A percentile compares a stretch with the other conserved stretches of the same genome.
Evolutionary conservation across 1,140 invertebrate species (phyloP).

Genomic region (Mamestra configurata): DNA sequence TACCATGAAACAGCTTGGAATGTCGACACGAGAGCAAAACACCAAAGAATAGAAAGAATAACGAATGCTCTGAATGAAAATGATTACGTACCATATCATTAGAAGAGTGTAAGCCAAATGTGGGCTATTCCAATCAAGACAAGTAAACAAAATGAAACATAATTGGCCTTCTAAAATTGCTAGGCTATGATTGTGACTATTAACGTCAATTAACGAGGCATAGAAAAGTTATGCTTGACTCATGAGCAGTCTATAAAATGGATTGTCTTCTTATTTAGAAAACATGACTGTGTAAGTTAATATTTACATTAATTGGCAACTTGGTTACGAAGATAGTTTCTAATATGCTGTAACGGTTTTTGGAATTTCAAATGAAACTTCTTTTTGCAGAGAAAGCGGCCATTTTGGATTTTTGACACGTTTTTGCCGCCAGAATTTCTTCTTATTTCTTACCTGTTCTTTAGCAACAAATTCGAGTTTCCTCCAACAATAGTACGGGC

Average conservation of each 20-base stretch:
- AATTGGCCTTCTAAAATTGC: slow-evolving; percentile 52
- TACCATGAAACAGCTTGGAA: slow-evolving; percentile 13
- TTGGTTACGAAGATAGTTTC: not conserved
- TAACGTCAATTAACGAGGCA: slow-evolving; percentile 50
- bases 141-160: slow-evolving; percentile 47
- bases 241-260: slow-evolving; percentile 39
- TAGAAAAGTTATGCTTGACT: slow-evolving; percentile 43
- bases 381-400: too few relatives aligned
- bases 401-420: not conserved
- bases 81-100: slow-evolving; percentile 39
- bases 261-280: slow-evolving; percentile 38
- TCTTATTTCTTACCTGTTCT: too few relatives aligned
- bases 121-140: slow-evolving; percentile 43
- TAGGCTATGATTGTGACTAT: slow-evolving; percentile 48
- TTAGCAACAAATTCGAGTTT: slow-evolving; percentile 4
- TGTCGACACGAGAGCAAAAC: slow-evolving; percentile 4
- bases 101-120: slow-evolving; percentile 43
- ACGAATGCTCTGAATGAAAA: slow-evolving; percentile 38
- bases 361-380: too few relatives aligned
- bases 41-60: slow-evolving; percentile 2
- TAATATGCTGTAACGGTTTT: too few relatives aligned
- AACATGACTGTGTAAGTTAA: not conserved
- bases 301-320: not conserved
- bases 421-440: not conserved
- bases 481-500: slow-evolving; percentile 64